Conservation (phyloP, 2,888 invertebrate species). For the Diarsia brunnea region DNA sequence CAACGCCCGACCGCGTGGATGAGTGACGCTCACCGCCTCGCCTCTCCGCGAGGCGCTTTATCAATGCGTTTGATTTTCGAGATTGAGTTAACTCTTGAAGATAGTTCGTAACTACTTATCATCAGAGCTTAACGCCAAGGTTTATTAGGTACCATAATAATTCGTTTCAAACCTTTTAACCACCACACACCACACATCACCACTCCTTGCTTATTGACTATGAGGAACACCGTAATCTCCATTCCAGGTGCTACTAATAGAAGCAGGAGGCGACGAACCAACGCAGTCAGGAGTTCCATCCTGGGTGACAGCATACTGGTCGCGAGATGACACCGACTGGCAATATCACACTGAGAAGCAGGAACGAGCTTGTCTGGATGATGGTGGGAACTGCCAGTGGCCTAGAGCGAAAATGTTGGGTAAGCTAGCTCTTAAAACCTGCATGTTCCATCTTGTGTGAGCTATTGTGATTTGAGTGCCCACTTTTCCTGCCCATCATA, state of each 20-base stretch:
- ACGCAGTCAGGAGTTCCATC: constrained; percentile 92
- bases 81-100: neutral
- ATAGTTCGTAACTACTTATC: neutral
- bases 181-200: too few species aligned
- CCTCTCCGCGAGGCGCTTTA: neutral
- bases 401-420: constrained; percentile 94
- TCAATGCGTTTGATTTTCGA: neutral
- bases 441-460: neutral
- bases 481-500: neutral
- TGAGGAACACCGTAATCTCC: too few species aligned
- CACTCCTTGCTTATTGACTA: neutral
- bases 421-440: constrained; percentile 55
- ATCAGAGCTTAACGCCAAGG: neutral
- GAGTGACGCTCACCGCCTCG: neutral
- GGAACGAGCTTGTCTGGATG: constrained; percentile 90
- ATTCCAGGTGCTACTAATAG: constrained; percentile 91
- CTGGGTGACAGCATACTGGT: constrained; percentile 92
- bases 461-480: neutral
- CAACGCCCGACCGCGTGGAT: neutral
- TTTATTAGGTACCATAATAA: neutral
- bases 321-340: constrained; percentile 92
- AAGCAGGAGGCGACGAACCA: constrained; percentile 94
- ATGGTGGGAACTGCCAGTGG: constrained; percentile 91
- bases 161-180: neutral
- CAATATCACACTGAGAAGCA: constrained; percentile 92